Evolutionary conservation across 2,113 vertebrate species (phyloP), one percentile per base, ranked within the genome.

Genomic region (Channa argus): DNA sequence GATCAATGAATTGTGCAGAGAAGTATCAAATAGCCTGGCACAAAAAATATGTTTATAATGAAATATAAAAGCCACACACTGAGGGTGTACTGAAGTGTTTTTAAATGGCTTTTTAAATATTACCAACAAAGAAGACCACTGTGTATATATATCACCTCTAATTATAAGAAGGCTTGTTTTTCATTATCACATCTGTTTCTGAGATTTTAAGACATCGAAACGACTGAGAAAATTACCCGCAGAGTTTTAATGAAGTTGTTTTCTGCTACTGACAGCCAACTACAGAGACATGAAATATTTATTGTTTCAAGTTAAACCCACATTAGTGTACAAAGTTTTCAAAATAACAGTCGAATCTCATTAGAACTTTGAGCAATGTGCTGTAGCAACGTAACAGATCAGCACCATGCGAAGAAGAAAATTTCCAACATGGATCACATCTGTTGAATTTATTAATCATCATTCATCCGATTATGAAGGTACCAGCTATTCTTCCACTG

Each of bases 371-470:
- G 33, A 8, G 55, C 51, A 62, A 52, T 51, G 12, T 39, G 12
- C 33, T 71, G 24, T 37, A 24, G 14, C 45, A 53, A 50, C 70
- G 53, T 41, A 43, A 9, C 15, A 10, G n/a, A 34, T 12, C 37
- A 74, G 49, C 78, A 58, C 56, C 45, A 36, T 0, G 8, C 70
- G 6, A 63, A 53, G 15, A 71, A 49, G 33, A 46, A 65, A 24
- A 52, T 41, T 69, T 72, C 44, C 54, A 68, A 72, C 52, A 74
- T 56, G n/a, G 53, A 79, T 76, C 75, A 65, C 67, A 76, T 79
- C 65, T 74, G 70, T 69, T 74, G 37, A 59, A 59, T 74, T 36
- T 8, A 44, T 68, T 60, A 52, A 64, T 79, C 55, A 51, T 63
- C 43, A 11, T 15, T 69, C 46, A 71, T 62, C 65, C 58, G 54